Percentiles rank a stretch among this genome's conserved stretches.
Conservation (phyloP, 2,888 invertebrate genomes). For the Artemia sp. region DNA sequence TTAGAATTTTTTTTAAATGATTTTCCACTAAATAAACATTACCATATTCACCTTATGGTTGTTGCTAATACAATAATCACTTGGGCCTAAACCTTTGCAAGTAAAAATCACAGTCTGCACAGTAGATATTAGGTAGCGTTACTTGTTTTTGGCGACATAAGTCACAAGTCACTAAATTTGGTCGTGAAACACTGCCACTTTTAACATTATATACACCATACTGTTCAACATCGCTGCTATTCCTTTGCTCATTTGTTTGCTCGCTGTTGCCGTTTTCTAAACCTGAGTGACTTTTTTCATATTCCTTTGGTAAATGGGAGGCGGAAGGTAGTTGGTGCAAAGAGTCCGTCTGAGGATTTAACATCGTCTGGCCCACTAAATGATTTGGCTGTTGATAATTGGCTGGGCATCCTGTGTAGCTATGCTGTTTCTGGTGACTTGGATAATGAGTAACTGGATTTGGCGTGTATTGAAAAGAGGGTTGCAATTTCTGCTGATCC, state of each 20-base stretch:
- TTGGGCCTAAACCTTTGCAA: conserved; percentile 64
- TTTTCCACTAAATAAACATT: too few relatives aligned
- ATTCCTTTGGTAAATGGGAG: background rate
- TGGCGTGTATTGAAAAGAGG: background rate
- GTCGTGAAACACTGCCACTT: conserved; percentile 13
- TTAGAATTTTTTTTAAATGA: too few relatives aligned
- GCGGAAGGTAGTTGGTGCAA: background rate
- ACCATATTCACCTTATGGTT: too few relatives aligned
- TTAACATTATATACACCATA: conserved; percentile 12
- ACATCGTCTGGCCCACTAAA: background rate
- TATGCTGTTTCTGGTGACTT: background rate
- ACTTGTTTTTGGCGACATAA: conserved; percentile 71
- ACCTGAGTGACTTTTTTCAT: background rate
- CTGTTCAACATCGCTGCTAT: background rate
- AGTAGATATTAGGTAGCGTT: conserved; percentile 58
- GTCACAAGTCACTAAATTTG: conserved; percentile 42
- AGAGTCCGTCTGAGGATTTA: background rate
- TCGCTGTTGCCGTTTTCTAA: background rate
- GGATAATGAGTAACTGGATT: background rate
- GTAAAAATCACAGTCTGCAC: conserved; percentile 79
- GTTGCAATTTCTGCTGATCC: background rate
- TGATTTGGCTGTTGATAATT: background rate
- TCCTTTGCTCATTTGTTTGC: background rate
- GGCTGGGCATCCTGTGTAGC: background rate
- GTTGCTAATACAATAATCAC: conserved; percentile 13